phyloP scores from a whole-genome alignment of 2,113 vertebrate genomes.

The Seriola dumerili region DNA sequence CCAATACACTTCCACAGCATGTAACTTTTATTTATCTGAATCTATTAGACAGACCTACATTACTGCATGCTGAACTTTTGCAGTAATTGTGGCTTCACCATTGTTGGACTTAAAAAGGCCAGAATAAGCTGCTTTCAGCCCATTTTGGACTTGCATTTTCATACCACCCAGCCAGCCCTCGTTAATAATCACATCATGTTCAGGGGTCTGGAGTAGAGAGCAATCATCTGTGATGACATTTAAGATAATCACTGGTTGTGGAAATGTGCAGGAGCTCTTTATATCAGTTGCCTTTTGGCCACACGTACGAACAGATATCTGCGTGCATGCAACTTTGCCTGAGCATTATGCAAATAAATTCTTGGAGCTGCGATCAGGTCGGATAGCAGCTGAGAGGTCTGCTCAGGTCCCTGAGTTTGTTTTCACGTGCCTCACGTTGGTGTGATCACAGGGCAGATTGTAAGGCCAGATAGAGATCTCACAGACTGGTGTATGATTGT shows the following conservation, averaged over 20 bases:
- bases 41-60: neutral
- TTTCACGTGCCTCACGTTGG: slow-evolving; percentile 63
- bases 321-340: slow-evolving; percentile 56
- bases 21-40: neutral
- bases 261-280: slow-evolving; percentile 59
- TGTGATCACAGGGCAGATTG: slow-evolving; percentile 74
- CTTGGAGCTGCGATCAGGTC: slow-evolving; percentile 59
- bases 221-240: slow-evolving; percentile 73
- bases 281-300: slow-evolving; percentile 66
- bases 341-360: slow-evolving; percentile 66
- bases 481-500: slow-evolving; percentile 69
- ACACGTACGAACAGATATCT: slow-evolving; percentile 65
- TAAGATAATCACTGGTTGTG: slow-evolving; percentile 66
- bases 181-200: slow-evolving; percentile 73
- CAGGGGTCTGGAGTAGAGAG: slow-evolving; percentile 61
- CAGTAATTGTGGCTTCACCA: slow-evolving; percentile 4
- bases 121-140: slow-evolving; percentile 18
- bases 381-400: slow-evolving; percentile 61
- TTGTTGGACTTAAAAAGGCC: slow-evolving; percentile 4
- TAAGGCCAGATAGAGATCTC: slow-evolving; percentile 75
- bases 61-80: neutral
- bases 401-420: slow-evolving; percentile 71
- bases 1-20: neutral
- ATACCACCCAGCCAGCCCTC: slow-evolving; percentile 66
- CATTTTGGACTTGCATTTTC: slow-evolving; percentile 26